Base-by-base conservation (phyloP, 2,888 invertebrate genomes). In the Nudaria mundana region DNA sequence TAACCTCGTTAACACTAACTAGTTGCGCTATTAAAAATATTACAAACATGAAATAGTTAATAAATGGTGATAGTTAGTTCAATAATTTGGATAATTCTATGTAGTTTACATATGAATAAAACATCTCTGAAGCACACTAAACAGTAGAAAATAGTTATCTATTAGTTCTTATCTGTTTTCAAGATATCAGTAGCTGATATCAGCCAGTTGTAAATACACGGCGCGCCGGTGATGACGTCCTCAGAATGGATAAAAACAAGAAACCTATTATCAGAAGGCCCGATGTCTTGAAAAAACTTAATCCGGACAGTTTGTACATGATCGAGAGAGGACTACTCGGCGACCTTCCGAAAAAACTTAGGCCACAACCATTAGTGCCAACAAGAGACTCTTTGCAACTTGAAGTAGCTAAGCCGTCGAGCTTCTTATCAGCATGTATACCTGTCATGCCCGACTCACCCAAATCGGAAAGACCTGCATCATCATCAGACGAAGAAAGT, bases 341-440 rank as follows among this genome's bases (percentile, higher is more conserved):
- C 3, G 86, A 85, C 31, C 52, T 89, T 7, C 81, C 86, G 1
- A 74, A 79, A 8, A 83, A 81, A 59, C 75, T 88, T 0, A 81
- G 81, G 40, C 82, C 85, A 14, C 73, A 61, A 18, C 65, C 72
- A 10, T 54, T 75, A 5, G 66, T 70, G 22, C 80, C 81, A 2
- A 64, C 70, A 10, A 54, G 80, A 52, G 76, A 76, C 30, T 80
- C 80, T 8, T 66, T 67, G 40, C 73, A 76, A 22, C 52, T 87
- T 38, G 76, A 84, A 39, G 76, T 90, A 44, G 76, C 89, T 40
- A 90, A 87, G 79, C 88, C 90, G 48, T 77, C 77, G 2, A 66
- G 81, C 44, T 53, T 88, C 46, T 63, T 86, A 50, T 81, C 87
- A 8, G 65, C 82, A 28, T 86, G 83, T 52, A 58, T 84, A 2